Percentiles rank a stretch among this genome's conserved stretches.
Evolutionary conservation across 2,888 invertebrate genomes (phyloP).

Genomic region (Acanthosoma haemorrhoidale): DNA sequence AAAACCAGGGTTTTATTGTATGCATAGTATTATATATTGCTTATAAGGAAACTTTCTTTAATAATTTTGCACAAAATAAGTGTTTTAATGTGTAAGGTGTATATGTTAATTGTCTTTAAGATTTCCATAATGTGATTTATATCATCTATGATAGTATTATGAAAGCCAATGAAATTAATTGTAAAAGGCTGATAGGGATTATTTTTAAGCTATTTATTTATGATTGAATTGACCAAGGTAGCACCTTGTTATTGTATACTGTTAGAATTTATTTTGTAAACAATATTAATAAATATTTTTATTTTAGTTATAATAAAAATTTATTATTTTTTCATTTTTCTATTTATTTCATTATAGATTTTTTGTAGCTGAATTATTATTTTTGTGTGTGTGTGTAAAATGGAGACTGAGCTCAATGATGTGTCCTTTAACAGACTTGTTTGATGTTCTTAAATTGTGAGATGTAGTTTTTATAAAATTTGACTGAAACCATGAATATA

Average conservation of each 20-base stretch:
- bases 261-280: background rate
- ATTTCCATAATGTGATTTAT: slow-evolving; percentile 8
- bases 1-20: background rate
- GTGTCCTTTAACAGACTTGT: background rate
- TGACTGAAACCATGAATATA: too few species aligned
- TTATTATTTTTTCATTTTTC: background rate
- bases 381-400: background rate
- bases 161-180: slow-evolving; percentile 25
- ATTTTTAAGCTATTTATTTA: slow-evolving; percentile 20
- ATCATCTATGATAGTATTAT: slow-evolving; percentile 24
- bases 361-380: background rate
- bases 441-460: background rate
- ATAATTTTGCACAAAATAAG: background rate
- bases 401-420: slow-evolving; percentile 2
- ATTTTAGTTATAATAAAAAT: background rate
- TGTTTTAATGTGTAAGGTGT: background rate
- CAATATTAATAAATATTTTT: background rate
- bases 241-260: background rate
- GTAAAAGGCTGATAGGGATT: slow-evolving; percentile 19
- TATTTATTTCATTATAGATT: slow-evolving; percentile 2
- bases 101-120: too few species aligned
- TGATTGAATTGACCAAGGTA: background rate
- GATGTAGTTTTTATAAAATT: background rate
- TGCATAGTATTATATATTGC: slow-evolving; percentile 10
- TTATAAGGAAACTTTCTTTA: background rate